Evolutionary conservation across 2,113 vertebrate species (phyloP).

Genomic region (Amblyornis subalaris): DNA sequence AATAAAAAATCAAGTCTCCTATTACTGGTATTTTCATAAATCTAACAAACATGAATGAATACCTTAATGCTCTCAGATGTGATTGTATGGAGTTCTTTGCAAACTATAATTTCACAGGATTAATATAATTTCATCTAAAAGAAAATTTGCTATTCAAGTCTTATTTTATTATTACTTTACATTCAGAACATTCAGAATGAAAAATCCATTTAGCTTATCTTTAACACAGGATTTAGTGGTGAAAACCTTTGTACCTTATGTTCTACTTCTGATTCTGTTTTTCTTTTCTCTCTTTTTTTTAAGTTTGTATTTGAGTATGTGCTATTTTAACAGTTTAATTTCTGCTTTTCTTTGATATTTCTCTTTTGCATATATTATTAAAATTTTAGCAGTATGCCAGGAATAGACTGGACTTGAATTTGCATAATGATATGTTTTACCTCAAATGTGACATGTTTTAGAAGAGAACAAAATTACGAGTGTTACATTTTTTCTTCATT

Average conservation of each 20-base stretch:
- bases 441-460: neutral
- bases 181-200: neutral
- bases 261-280: neutral
- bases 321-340: neutral
- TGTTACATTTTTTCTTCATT: neutral
- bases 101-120: slow-evolving; percentile 37
- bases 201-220: neutral
- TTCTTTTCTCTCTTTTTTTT: neutral
- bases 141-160: neutral
- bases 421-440: neutral
- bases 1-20: neutral
- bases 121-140: slow-evolving; percentile 18
- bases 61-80: neutral
- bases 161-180: neutral
- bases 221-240: neutral
- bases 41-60: neutral
- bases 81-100: neutral
- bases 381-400: neutral
- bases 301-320: neutral
- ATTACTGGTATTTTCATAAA: slow-evolving; percentile 2
- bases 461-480: neutral
- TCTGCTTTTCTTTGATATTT: neutral
- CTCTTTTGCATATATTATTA: neutral
- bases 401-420: neutral
- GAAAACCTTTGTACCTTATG: neutral